Percentiles rank a stretch among this genome's conserved stretches.
phyloP scores from a whole-genome alignment of 2,888 invertebrate species.

The Protonemura montana region DNA sequence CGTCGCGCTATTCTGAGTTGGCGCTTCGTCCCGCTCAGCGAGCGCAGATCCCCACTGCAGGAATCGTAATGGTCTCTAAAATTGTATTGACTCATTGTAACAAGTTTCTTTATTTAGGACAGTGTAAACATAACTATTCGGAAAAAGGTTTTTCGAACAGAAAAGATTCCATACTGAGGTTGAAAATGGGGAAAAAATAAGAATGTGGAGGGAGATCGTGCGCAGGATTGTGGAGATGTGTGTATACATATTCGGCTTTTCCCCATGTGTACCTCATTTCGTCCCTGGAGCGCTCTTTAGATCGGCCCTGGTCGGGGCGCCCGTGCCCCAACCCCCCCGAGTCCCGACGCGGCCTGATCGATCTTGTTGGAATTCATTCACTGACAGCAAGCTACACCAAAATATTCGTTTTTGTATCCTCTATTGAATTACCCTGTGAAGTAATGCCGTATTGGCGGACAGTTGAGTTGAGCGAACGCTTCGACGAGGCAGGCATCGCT shows the following conservation, averaged over 20 bases:
- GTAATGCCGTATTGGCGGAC: neutral
- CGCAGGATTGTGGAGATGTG: neutral
- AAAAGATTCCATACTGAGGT: constrained; percentile 31
- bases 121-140: constrained; percentile 31
- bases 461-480: neutral
- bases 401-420: neutral
- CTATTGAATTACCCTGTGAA: neutral
- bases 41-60: neutral
- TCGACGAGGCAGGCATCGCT: neutral
- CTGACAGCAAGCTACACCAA: neutral
- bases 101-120: constrained; percentile 32
- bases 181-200: neutral
- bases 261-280: neutral
- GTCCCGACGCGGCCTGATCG: neutral
- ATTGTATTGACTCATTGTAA: constrained; percentile 32
- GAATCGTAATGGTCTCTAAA: constrained; percentile 30
- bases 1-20: neutral
- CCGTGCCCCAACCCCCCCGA: too few relatives aligned
- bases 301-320: neutral
- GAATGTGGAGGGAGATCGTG: neutral
- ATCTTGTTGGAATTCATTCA: neutral
- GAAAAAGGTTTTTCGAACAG: constrained; percentile 24
- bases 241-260: neutral
- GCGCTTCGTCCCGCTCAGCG: neutral
- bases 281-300: neutral